These are phyloP conservation scores for Drosophila buzzatii DNA, from an alignment of 2,888 invertebrate genomes.

Conservation along the genomic window DNA sequence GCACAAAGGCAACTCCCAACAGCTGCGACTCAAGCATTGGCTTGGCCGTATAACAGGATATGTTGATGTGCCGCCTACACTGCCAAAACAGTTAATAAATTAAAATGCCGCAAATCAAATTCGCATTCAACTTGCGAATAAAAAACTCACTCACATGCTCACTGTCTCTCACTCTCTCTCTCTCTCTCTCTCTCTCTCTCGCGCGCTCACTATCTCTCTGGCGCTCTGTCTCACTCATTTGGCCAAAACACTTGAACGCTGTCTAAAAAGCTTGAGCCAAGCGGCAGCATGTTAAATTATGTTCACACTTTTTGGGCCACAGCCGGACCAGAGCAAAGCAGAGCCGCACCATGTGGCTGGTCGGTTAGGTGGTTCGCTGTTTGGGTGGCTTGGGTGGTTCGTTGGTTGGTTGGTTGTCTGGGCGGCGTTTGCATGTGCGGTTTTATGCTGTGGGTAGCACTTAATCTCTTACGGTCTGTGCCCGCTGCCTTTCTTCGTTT, in stretches of 20 bases:
- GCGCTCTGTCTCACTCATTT: constrained; percentile 27
- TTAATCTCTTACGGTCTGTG: constrained; percentile 75
- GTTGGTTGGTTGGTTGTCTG: background rate
- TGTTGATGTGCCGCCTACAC: constrained; percentile 62
- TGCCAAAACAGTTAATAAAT: constrained; percentile 76
- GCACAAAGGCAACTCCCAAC: constrained; percentile 55
- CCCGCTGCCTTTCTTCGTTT: constrained; percentile 59
- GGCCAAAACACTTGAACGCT: constrained; percentile 38
- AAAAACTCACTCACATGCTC: constrained; percentile 6
- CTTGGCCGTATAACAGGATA: constrained; percentile 52
- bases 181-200: constrained; percentile 31
- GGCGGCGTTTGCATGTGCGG: constrained; percentile 70
- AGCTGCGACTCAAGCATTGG: constrained; percentile 64
- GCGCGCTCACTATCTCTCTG: background rate
- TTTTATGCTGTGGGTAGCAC: constrained; percentile 77
- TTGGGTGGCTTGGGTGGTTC: background rate
- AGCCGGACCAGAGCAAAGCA: constrained; percentile 60
- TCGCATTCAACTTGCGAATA: constrained; percentile 69
- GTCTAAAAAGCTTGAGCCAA: constrained; percentile 58
- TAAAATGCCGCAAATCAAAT: constrained; percentile 83
- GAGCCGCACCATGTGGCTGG: constrained; percentile 42
- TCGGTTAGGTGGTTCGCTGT: constrained; percentile 16
- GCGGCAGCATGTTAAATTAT: constrained; percentile 77
- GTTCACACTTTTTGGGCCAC: constrained; percentile 79
- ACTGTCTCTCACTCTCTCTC: constrained; percentile 36